phyloP scores from a whole-genome alignment of 1,140 invertebrate species.

The Lepeophtheirus salmonis region DNA sequence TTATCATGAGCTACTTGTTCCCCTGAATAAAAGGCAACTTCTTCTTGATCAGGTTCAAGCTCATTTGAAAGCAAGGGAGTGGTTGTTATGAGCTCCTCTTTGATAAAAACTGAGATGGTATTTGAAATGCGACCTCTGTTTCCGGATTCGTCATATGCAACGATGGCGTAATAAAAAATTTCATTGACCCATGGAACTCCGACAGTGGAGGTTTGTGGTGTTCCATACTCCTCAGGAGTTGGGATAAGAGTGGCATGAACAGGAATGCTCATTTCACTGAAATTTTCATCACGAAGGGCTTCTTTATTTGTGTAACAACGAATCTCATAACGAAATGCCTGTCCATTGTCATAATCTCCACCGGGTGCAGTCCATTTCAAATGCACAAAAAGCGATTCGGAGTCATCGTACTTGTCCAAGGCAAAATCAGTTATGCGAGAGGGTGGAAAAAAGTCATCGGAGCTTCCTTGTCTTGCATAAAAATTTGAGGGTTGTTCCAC shows the following conservation, averaged over 20 bases:
- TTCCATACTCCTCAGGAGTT: slow-evolving; percentile 23
- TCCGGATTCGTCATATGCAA: slow-evolving; percentile 23
- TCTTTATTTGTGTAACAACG: slow-evolving; percentile 25
- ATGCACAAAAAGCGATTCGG: slow-evolving; percentile 23
- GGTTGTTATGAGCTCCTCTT: slow-evolving; percentile 23
- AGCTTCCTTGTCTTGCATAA: slow-evolving; percentile 6
- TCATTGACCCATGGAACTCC: slow-evolving; percentile 26
- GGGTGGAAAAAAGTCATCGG: slow-evolving; percentile 25
- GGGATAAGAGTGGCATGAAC: slow-evolving; percentile 25
- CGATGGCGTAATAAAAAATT: slow-evolving; percentile 26
- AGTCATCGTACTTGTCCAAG: slow-evolving; percentile 17
- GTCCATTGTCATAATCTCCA: slow-evolving; percentile 25
- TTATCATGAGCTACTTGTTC: background rate
- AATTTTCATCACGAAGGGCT: slow-evolving; percentile 24
- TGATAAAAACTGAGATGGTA: slow-evolving; percentile 24
- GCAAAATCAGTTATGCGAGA: slow-evolving; percentile 26
- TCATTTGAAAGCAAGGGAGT: slow-evolving; percentile 22
- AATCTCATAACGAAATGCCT: slow-evolving; percentile 23
- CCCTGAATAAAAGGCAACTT: background rate
- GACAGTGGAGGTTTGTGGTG: slow-evolving; percentile 23
- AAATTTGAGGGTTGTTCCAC: slow-evolving; percentile 9
- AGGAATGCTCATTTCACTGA: slow-evolving; percentile 24
- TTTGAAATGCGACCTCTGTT: slow-evolving; percentile 26
- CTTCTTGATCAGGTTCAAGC: slow-evolving; percentile 14
- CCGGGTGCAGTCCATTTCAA: slow-evolving; percentile 26